Percentiles rank a stretch among this genome's conserved stretches.
These are phyloP conservation scores for Cladorhizidae sp. DNA, from an alignment of 37 sponge, comb jelly and placozoan species.

Conservation along the genomic window DNA sequence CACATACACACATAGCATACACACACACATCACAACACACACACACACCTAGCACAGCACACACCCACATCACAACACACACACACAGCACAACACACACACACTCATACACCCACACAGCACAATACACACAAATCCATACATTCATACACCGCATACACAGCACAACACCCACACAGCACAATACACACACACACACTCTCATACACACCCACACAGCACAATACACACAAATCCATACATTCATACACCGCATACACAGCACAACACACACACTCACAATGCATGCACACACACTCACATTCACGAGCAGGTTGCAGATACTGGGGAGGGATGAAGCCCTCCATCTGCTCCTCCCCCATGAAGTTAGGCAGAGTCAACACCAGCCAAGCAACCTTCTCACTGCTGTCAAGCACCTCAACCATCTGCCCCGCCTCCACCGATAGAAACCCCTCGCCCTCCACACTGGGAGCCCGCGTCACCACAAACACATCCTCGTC, in stretches of 20 bases:
- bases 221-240: neutral
- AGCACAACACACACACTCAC: neutral
- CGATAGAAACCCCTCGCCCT: constrained; percentile 45
- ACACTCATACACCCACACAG: neutral
- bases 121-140: neutral
- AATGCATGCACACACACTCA: neutral
- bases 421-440: constrained; percentile 72
- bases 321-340: constrained; percentile 44
- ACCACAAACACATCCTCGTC: constrained; percentile 30
- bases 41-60: neutral
- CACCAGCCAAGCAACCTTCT: constrained; percentile 71
- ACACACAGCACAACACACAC: neutral
- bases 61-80: neutral
- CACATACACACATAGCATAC: too few species aligned
- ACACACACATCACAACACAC: neutral
- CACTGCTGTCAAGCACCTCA: constrained; percentile 71
- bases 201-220: neutral
- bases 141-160: neutral
- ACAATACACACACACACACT: neutral
- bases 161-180: neutral
- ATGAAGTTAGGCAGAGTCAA: constrained; percentile 34
- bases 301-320: constrained; percentile 35
- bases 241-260: neutral
- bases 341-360: constrained; percentile 56
- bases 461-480: neutral